Evolutionary conservation across 1,140 invertebrate genomes (phyloP).

Genomic region (Brachionus sp.): DNA sequence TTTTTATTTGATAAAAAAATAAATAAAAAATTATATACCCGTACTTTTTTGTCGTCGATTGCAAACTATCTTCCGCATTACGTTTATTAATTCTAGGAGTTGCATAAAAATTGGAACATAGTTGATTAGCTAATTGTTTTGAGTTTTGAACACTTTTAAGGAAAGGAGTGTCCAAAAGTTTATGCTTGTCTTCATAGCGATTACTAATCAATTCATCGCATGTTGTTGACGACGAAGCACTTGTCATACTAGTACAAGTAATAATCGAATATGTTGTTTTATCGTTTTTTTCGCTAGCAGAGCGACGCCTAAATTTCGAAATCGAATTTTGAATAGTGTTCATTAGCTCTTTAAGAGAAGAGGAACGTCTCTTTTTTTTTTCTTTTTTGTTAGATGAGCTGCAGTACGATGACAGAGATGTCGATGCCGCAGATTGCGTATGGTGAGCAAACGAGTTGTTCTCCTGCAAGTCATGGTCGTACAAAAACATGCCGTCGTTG

Average conservation of each 20-base stretch:
- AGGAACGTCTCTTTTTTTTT: slow-evolving; percentile 22
- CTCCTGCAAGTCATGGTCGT: slow-evolving; percentile 12
- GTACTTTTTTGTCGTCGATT: slow-evolving; percentile 43
- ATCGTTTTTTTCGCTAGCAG: slow-evolving; percentile 41
- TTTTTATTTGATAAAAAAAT: background rate
- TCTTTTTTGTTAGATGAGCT: slow-evolving; percentile 31
- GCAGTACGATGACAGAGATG: slow-evolving; percentile 22
- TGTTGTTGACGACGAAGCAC: slow-evolving; percentile 9
- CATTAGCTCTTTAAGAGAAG: slow-evolving; percentile 31
- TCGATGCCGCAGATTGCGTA: background rate
- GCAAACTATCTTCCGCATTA: slow-evolving; percentile 35
- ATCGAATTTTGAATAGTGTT: slow-evolving; percentile 45
- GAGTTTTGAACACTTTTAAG: background rate
- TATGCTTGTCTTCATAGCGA: slow-evolving; percentile 8
- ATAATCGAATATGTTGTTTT: slow-evolving; percentile 38
- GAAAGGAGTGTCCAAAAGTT: slow-evolving; percentile 15
- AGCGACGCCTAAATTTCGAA: slow-evolving; percentile 41
- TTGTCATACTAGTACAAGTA: slow-evolving; percentile 38
- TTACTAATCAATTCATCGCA: slow-evolving; percentile 22
- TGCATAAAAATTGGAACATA: slow-evolving; percentile 18
- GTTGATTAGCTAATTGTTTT: slow-evolving; percentile 15
- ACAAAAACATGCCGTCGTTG: slow-evolving; percentile 14
- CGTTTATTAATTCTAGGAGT: slow-evolving; percentile 38
- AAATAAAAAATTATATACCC: background rate
- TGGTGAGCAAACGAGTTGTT: slow-evolving; percentile 8